These are phyloP conservation scores for Mugil cephalus DNA, from an alignment of 2,113 vertebrate species.

Conservation along the genomic window DNA sequence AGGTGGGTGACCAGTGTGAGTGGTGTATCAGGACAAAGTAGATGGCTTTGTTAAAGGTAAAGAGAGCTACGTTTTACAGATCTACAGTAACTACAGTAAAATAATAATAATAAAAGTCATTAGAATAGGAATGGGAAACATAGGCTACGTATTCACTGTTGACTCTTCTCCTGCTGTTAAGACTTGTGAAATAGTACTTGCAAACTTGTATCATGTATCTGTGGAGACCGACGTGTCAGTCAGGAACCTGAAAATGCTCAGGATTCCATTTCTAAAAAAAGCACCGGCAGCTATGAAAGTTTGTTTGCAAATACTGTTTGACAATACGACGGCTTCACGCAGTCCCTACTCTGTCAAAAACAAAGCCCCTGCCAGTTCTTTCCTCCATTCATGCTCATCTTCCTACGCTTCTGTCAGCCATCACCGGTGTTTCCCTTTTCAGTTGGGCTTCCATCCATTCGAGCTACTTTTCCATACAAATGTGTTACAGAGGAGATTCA, in stretches of 20 bases:
- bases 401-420: constrained; percentile 52
- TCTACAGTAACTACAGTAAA: constrained; percentile 1
- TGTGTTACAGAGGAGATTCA: constrained; percentile 67
- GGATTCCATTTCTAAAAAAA: constrained; percentile 3
- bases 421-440: constrained; percentile 51
- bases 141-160: neutral
- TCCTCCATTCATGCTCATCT: constrained; percentile 50
- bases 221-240: neutral
- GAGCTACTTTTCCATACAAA: constrained; percentile 82
- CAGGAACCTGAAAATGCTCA: neutral
- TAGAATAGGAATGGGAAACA: neutral
- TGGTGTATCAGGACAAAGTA: neutral
- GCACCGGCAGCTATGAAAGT: neutral
- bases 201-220: constrained; percentile 4
- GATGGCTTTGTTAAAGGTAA: neutral
- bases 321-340: constrained; percentile 2
- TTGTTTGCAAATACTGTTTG: constrained; percentile 55
- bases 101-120: too few relatives aligned
- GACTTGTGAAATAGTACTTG: constrained; percentile 41
- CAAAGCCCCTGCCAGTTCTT: constrained; percentile 31
- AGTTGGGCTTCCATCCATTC: constrained; percentile 54
- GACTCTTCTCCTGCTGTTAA: neutral
- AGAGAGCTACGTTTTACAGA: neutral
- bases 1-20: constrained; percentile 85
- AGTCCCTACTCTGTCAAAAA: neutral